Conservation (phyloP, 2,888 invertebrate genomes). For the Ophion ellenae region DNA sequence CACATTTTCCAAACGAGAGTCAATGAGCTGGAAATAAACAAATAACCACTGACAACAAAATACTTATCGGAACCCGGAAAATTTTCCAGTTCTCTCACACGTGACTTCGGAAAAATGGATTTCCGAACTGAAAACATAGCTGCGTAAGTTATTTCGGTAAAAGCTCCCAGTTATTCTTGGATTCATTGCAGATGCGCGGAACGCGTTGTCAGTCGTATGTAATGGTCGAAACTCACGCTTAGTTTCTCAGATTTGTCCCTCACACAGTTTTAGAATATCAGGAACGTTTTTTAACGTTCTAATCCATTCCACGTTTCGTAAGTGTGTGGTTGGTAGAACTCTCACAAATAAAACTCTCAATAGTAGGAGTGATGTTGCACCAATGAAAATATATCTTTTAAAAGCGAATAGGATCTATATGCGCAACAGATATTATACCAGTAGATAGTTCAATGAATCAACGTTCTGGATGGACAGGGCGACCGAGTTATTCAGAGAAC, state of each 20-base stretch:
- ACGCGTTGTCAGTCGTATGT: constrained; percentile 57
- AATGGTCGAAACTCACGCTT: constrained; percentile 50
- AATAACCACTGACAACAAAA: background rate
- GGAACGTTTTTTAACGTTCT: constrained; percentile 1
- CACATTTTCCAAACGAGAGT: background rate
- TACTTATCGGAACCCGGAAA: constrained; percentile 31
- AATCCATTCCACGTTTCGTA: background rate
- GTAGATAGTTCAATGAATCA: too few species aligned
- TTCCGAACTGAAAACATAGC: constrained; percentile 55
- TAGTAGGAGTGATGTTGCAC: background rate
- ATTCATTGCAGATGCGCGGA: constrained; percentile 59
- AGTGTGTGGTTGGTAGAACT: background rate
- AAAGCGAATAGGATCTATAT: too few species aligned
- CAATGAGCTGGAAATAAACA: background rate
- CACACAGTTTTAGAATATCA: constrained; percentile 10
- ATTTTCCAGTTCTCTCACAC: constrained; percentile 21
- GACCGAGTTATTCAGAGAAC: too few species aligned
- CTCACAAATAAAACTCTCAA: background rate
- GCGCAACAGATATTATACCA: too few species aligned
- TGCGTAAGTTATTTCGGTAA: constrained; percentile 62
- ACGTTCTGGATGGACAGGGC: too few species aligned
- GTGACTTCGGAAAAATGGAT: constrained; percentile 60
- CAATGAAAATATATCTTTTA: too few species aligned
- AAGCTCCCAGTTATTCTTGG: constrained; percentile 64
- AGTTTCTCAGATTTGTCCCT: constrained; percentile 40